These are phyloP conservation scores for Rousettus madagascariensis DNA, from an alignment of 2,797 vertebrate species.

Conservation along the genomic window DNA sequence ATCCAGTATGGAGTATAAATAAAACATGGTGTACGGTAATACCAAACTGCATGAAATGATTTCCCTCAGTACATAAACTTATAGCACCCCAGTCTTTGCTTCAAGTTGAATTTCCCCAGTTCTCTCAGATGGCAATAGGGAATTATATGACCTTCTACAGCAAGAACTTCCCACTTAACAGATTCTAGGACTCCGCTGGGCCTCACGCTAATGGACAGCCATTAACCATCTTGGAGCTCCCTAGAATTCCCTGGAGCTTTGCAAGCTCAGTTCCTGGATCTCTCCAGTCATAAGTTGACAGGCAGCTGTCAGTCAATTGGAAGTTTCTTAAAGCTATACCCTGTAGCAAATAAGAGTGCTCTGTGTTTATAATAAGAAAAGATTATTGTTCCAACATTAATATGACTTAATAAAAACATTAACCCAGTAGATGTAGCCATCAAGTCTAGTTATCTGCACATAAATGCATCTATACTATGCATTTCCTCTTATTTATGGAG, in stretches of 20 bases:
- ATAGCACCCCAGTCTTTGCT: slow-evolving; percentile 79
- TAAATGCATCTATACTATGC: not conserved
- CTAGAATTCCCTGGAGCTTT: slow-evolving; percentile 82
- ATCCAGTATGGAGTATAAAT: slow-evolving; percentile 77
- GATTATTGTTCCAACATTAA: slow-evolving; percentile 71
- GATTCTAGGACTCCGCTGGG: slow-evolving; percentile 83
- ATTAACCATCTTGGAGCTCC: slow-evolving; percentile 83
- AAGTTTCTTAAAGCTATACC: slow-evolving; percentile 80
- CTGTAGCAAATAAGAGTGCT: slow-evolving; percentile 78
- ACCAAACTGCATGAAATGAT: slow-evolving; percentile 81
- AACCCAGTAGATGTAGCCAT: slow-evolving; percentile 33
- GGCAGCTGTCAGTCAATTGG: slow-evolving; percentile 79
- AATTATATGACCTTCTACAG: slow-evolving; percentile 84
- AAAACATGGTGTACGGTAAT: slow-evolving; percentile 77
- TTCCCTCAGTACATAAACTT: slow-evolving; percentile 82
- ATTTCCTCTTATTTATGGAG: not conserved
- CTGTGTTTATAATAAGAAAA: slow-evolving; percentile 72
- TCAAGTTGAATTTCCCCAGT: slow-evolving; percentile 83
- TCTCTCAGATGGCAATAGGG: slow-evolving; percentile 81
- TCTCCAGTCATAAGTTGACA: slow-evolving; percentile 80
- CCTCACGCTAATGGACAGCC: slow-evolving; percentile 85
- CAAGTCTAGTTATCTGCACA: not conserved
- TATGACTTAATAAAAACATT: slow-evolving; percentile 76
- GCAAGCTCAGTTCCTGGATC: slow-evolving; percentile 81
- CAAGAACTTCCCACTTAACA: slow-evolving; percentile 85